Conservation (phyloP, 2,888 invertebrate genomes). For the Notodonta ziczac region DNA sequence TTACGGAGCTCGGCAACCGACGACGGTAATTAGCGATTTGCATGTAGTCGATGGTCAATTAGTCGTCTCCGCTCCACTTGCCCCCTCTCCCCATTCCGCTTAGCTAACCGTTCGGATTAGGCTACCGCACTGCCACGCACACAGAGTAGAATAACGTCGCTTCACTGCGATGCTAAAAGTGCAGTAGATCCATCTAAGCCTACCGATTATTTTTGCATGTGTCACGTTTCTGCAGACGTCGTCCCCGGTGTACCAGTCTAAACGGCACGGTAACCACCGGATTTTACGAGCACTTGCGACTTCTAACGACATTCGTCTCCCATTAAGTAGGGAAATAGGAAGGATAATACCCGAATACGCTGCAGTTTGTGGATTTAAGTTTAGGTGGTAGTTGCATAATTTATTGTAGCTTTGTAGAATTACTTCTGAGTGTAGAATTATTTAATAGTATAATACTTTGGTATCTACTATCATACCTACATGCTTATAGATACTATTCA, state of each 20-base stretch:
- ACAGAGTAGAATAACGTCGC: slow-evolving; percentile 29
- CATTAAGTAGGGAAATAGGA: slow-evolving; percentile 76
- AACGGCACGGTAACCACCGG: slow-evolving; percentile 58
- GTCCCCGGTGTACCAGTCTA: slow-evolving; percentile 45
- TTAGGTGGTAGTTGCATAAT: slow-evolving; percentile 66
- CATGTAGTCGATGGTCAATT: slow-evolving; percentile 73
- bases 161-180: slow-evolving; percentile 12
- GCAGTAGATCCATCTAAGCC: slow-evolving; percentile 18
- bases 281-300: slow-evolving; percentile 76
- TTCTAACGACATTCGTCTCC: slow-evolving; percentile 79
- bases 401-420: slow-evolving; percentile 62
- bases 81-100: slow-evolving; percentile 39
- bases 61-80: slow-evolving; percentile 61
- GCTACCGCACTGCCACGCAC: slow-evolving; percentile 31
- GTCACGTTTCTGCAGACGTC: slow-evolving; percentile 1
- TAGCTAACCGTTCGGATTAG: slow-evolving; percentile 32
- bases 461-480: no score
- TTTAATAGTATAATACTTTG: not conserved
- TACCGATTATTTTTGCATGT: not conserved
- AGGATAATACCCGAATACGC: slow-evolving; percentile 71
- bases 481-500: no score
- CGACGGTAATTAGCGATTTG: slow-evolving; percentile 72
- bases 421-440: slow-evolving; percentile 17
- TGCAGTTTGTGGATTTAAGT: slow-evolving; percentile 74
- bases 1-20: slow-evolving; percentile 53